Base-by-base conservation (phyloP, 2,113 vertebrate species). In the Numenius arquata region DNA sequence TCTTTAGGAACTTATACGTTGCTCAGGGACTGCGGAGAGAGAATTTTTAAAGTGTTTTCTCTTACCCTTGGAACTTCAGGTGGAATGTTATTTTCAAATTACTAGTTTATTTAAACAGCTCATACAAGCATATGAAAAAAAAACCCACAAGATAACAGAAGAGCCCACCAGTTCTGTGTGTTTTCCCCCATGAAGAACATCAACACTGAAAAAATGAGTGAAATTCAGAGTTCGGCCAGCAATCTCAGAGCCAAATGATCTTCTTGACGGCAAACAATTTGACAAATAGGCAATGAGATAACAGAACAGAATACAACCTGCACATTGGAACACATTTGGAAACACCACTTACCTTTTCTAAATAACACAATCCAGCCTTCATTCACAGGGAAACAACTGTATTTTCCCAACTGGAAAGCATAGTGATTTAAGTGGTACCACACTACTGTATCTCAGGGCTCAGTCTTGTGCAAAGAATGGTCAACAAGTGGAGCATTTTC, bases 141-240 rank as follows among this genome's bases (percentile, higher is more conserved):
- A 17, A 0, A 2, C 3, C 11, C 5, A 18, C 6, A 58, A 53
- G 68, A 15, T 15, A 92, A 30, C 29, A 59, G 8, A 70, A 75
- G 22, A 80, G 8, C 27, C 12, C 26, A 38, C 4, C 26, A 56
- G 40, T 30, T 63, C 22, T 1, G 0, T 6, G 22, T 78, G 38
- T 32, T 68, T 55, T 38, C 20, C 14, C 20, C 40, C 43, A 45
- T 0, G 0, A 88, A 78, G 26, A 78, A 47, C 16, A 85, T 26
- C 62, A 82, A 53, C 8, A 7, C 0, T 1, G 53, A 55, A 29
- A n/a, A 80, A 65, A 63, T 3, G 3, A 52, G 6, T 22, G 36
- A 65, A 85, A 79, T 25, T 65, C 66, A 55, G 50, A 45, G 34
- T 7, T 7, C 66, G n/a, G 23, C 11, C 32, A 88, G 36, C 45